A percentile compares a stretch with the other conserved stretches of the same genome.
Evolutionary conservation across 1,140 invertebrate species (phyloP).

Genomic region (Panonychus citri): DNA sequence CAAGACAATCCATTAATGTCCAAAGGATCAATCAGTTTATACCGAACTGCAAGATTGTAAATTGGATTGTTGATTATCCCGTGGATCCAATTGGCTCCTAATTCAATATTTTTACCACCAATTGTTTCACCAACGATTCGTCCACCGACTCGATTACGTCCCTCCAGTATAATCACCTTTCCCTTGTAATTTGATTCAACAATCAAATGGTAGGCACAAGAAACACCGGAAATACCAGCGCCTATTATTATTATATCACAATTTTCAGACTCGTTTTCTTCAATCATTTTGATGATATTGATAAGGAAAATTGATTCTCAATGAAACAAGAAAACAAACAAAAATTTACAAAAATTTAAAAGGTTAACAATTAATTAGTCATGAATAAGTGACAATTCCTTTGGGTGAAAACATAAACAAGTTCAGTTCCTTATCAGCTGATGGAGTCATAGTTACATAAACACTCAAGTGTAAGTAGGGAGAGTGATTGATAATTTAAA

Average conservation of each 20-base stretch:
- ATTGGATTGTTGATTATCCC: conserved; percentile 46
- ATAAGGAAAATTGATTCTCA: too few relatives aligned
- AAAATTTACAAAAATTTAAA: too few relatives aligned
- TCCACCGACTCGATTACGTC: conserved; percentile 41
- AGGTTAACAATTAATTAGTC: too few relatives aligned
- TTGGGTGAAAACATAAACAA: too few relatives aligned
- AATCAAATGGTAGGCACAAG: conserved; percentile 54
- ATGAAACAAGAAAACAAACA: too few relatives aligned
- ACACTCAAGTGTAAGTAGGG: too few relatives aligned
- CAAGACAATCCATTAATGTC: neutral
- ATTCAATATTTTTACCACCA: conserved; percentile 36
- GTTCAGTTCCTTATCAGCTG: too few relatives aligned
- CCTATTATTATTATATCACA: conserved; percentile 41
- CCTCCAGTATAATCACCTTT: conserved; percentile 40
- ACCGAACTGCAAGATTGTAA: conserved; percentile 25
- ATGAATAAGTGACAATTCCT: too few relatives aligned
- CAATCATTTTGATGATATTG: too few relatives aligned
- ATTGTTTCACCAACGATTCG: conserved; percentile 23
- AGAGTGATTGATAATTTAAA: too few relatives aligned
- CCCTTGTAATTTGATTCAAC: conserved; percentile 28
- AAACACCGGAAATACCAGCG: conserved; percentile 58
- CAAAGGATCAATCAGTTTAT: neutral
- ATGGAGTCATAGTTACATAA: too few relatives aligned
- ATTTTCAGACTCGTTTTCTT: neutral
- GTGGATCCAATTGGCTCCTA: conserved; percentile 73